Conservation (phyloP, 2,797 vertebrate genomes). For the Gymnodraco acuticeps region DNA sequence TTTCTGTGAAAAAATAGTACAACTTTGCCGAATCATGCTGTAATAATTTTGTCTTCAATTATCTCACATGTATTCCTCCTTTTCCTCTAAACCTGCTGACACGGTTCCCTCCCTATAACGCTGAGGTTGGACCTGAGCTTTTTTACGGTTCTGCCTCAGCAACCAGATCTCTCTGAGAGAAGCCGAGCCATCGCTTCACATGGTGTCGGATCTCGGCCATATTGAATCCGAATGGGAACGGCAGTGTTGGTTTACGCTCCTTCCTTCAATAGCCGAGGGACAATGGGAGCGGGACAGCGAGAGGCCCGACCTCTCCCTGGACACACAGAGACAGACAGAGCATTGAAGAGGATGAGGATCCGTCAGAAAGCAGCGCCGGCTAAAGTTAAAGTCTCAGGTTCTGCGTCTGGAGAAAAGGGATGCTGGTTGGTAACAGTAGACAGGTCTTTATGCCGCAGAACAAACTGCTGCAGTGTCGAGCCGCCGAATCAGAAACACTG, state of each 20-base stretch:
- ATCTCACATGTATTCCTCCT: not conserved
- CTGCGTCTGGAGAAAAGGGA: constrained; percentile 22
- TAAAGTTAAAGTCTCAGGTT: constrained; percentile 39
- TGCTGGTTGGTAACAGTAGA: constrained; percentile 49
- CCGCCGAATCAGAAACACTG: not conserved
- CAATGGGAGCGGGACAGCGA: constrained; percentile 67
- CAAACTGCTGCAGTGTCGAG: constrained; percentile 39
- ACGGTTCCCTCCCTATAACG: constrained; percentile 54
- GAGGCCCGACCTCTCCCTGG: constrained; percentile 43
- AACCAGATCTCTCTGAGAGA: constrained; percentile 81
- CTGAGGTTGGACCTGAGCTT: constrained; percentile 35
- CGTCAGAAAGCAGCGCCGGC: constrained; percentile 26
- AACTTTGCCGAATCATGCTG: not conserved
- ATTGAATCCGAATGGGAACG: constrained; percentile 67
- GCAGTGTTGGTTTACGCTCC: constrained; percentile 68
- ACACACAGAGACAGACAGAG: constrained; percentile 51
- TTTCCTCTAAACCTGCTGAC: constrained; percentile 12
- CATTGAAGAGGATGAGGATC: constrained; percentile 59
- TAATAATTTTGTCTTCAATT: not conserved
- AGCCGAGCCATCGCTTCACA: constrained; percentile 79
- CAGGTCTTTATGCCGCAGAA: constrained; percentile 49
- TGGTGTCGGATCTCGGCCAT: constrained; percentile 74
- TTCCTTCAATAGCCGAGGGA: constrained; percentile 57
- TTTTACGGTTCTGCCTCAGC: constrained; percentile 33
- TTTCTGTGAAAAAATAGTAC: not conserved